Percentiles rank a stretch among this genome's conserved stretches.
These are phyloP conservation scores for Luperina testacea DNA, from an alignment of 2,888 invertebrate species.

Conservation along the genomic window DNA sequence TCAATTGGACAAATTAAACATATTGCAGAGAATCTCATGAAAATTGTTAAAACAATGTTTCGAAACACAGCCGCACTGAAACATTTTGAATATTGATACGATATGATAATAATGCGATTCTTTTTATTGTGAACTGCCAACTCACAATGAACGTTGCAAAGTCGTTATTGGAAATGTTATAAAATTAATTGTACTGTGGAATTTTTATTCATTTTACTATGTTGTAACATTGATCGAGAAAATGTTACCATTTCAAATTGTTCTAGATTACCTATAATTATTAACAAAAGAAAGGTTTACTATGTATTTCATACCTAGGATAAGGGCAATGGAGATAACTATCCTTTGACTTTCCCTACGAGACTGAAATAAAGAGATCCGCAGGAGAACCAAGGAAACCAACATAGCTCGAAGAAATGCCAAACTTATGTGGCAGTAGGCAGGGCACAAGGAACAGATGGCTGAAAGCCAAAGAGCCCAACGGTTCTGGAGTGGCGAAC, in stretches of 20 bases:
- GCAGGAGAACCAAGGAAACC: neutral
- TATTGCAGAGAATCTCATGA: conserved; percentile 33
- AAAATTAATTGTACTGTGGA: conserved; percentile 10
- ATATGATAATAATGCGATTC: conserved; percentile 33
- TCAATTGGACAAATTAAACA: conserved; percentile 37
- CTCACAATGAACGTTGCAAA: conserved; percentile 20
- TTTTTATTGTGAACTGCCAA: conserved; percentile 39
- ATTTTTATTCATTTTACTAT: conserved; percentile 13
- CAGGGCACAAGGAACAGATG: too few species aligned
- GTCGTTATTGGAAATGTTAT: conserved; percentile 10
- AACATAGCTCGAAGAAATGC: too few species aligned
- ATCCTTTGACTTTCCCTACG: neutral
- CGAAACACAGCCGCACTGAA: conserved; percentile 10
- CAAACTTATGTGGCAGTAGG: too few species aligned
- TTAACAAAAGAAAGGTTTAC: neutral
- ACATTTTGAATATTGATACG: conserved; percentile 32
- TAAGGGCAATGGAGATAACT: neutral
- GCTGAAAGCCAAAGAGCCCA: neutral
- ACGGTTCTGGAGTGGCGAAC: neutral
- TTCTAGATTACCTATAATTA: neutral
- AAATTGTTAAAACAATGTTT: conserved; percentile 23
- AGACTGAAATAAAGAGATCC: neutral
- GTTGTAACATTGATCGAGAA: neutral
- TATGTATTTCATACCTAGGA: neutral
- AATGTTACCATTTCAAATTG: neutral